Percentiles rank a stretch among this genome's conserved stretches.
Evolutionary conservation across 64 coral and sea anemone genomes (phyloP).

Genomic region (Hydrozoanthus tunicans): DNA sequence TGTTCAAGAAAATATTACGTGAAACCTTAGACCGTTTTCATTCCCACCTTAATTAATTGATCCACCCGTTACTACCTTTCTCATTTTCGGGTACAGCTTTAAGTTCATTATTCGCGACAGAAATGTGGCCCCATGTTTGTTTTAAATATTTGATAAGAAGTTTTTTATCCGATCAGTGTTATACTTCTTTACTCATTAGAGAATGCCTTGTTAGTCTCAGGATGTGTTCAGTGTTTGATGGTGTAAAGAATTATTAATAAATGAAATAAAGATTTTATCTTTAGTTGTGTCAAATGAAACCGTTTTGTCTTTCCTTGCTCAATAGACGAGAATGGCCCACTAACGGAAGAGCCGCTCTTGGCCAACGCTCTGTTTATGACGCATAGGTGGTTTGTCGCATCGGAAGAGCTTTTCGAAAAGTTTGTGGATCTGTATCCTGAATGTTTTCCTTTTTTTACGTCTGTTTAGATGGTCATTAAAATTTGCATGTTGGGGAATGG

Average conservation of each 20-base stretch:
- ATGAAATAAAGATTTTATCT: not conserved
- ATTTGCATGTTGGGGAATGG: not conserved
- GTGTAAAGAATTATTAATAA: not conserved
- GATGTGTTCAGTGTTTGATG: not conserved
- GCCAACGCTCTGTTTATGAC: constrained; percentile 81
- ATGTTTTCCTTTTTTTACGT: not conserved
- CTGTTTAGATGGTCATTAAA: not conserved
- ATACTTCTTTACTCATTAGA: not conserved
- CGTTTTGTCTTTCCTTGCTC: not conserved
- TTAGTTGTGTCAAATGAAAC: not conserved
- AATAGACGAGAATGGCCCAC: constrained; percentile 73
- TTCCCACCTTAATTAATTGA: constrained; percentile 16
- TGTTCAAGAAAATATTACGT: not conserved
- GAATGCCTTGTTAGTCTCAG: not conserved
- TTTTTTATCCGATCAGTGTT: not conserved
- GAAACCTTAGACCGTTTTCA: not conserved
- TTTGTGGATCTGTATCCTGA: constrained; percentile 84
- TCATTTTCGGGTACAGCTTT: not conserved
- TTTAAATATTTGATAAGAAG: not conserved
- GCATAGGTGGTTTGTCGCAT: constrained; percentile 82
- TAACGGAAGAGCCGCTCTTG: constrained; percentile 59
- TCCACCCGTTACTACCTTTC: not conserved
- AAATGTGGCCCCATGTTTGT: not conserved
- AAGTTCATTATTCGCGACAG: too few relatives aligned
- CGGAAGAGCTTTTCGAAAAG: constrained; percentile 76